phyloP scores from a whole-genome alignment of 2,888 invertebrate genomes.

The Brachyptera risi region DNA sequence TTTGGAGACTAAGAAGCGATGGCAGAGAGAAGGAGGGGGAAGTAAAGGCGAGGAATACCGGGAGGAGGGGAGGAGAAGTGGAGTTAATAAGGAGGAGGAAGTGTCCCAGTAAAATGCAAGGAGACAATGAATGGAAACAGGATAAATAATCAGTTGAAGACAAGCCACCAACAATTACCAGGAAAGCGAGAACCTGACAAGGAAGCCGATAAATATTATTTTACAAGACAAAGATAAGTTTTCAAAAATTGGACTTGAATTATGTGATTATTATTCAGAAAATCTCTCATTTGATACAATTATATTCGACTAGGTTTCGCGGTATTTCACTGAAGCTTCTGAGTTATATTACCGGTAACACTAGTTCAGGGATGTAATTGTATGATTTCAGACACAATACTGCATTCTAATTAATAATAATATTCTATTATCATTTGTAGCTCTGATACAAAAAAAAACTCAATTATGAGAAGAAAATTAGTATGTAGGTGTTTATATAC shows the following conservation, averaged over 20 bases:
- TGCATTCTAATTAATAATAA: too few species aligned
- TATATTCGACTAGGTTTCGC: too few species aligned
- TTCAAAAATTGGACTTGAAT: conserved; percentile 13
- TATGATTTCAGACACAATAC: too few species aligned
- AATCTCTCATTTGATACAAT: too few species aligned
- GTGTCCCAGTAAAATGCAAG: conserved; percentile 6
- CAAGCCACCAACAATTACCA: conserved; percentile 13
- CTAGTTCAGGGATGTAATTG: too few species aligned
- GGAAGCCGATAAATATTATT: conserved; percentile 18
- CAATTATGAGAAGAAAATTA: too few species aligned
- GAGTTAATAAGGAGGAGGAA: conserved; percentile 7
- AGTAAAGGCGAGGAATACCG: too few species aligned
- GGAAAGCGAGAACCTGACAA: conserved; percentile 10
- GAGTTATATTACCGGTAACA: too few species aligned
- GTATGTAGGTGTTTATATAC: too few species aligned
- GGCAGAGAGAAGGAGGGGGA: conserved; percentile 6
- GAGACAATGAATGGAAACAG: background rate
- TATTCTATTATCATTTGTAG: too few species aligned
- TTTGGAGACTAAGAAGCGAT: conserved; percentile 13
- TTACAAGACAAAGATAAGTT: conserved; percentile 1
- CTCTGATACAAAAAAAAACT: too few species aligned
- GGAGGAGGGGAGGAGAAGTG: background rate
- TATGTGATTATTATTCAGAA: conserved; percentile 14
- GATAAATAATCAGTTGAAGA: conserved; percentile 16
- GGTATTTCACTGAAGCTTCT: too few species aligned